Base-by-base conservation (phyloP, 2,888 invertebrate species). In the Trichopoda pennipes region DNA sequence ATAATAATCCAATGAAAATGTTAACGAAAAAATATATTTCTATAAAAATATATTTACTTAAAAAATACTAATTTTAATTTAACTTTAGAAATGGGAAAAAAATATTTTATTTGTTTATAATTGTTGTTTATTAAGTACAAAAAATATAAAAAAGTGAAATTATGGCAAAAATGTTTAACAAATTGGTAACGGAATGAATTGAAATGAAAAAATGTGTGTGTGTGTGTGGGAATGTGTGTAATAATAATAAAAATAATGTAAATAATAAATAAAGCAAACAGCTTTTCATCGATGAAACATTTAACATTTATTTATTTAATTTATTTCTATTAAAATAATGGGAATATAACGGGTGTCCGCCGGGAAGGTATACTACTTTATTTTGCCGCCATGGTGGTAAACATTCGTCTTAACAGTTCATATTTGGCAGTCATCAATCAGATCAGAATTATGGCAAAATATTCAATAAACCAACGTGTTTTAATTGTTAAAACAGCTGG, bases 131-230 rank as follows among this genome's bases (percentile, higher is more conserved):
- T 49, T 69, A 69, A 66, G 61, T 21, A 49, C 10, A 42, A 38
- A 8, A 44, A 14, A 17, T 32, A 10, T 14, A 63, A 32, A 49
- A 17, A 49, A 55, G 4, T 17, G 12, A 61, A 63, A 53, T 19
- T 28, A 49, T 38, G 51, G 32, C 35, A 64, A 47, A 55, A 21
- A 64, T 73, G 44, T 63, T 55, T 64, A 72, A 28, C 38, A 73
- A 58, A 61, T 61, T 68, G 73, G 44, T 51, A 78, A 81, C 73
- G 47, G 49, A 60, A 78, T 73, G 66, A 77, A 73, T 66, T 56
- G 74, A 74, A 73, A 49, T 49, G 47, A 78, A 79, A 56, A 66
- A 74, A 70, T 4, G n/a, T n/a, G n/a, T n/a, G n/a, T n/a, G n/a
- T n/a, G n/a, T n/a, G n/a, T n/a, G n/a, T n/a, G n/a, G n/a, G n/a